Evolutionary conservation across 2,113 vertebrate species (phyloP).

Genomic region (Speoplatyrhinus poulsoni): DNA sequence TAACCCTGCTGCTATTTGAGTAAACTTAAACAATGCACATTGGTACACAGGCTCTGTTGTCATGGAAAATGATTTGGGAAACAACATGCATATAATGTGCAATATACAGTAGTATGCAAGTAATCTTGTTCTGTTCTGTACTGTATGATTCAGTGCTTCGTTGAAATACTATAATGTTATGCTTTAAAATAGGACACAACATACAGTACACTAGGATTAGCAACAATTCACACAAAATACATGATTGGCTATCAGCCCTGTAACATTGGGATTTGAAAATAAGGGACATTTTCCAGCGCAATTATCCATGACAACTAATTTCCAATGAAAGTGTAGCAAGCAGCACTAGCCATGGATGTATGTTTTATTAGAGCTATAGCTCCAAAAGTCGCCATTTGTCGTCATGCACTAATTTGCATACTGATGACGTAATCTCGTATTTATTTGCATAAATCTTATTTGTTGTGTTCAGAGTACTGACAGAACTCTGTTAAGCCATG

Average conservation of each 20-base stretch:
- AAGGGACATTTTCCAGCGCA: no score
- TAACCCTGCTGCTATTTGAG: constrained; percentile 54
- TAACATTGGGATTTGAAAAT: no score
- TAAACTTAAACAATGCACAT: constrained; percentile 62
- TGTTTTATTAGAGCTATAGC: no score
- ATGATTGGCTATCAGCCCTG: constrained; percentile 32
- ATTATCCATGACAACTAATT: constrained; percentile 1
- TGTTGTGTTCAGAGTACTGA: background rate
- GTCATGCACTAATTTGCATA: no score
- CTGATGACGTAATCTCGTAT: no score
- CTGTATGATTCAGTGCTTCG: background rate
- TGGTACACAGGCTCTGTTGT: constrained; percentile 55
- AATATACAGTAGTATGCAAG: constrained; percentile 13
- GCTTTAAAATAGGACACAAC: constrained; percentile 58
- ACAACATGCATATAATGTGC: constrained; percentile 36
- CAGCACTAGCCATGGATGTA: background rate
- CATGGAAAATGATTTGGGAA: constrained; percentile 61
- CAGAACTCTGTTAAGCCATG: no score
- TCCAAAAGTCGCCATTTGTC: no score
- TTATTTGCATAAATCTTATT: no score
- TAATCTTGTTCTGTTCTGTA: background rate
- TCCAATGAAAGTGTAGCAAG: constrained; percentile 29
- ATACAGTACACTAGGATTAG: constrained; percentile 59
- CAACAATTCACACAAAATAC: constrained; percentile 57
- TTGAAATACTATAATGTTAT: no score